phyloP scores from a whole-genome alignment of 2,797 vertebrate species.

The Micrastur ruficollis region DNA sequence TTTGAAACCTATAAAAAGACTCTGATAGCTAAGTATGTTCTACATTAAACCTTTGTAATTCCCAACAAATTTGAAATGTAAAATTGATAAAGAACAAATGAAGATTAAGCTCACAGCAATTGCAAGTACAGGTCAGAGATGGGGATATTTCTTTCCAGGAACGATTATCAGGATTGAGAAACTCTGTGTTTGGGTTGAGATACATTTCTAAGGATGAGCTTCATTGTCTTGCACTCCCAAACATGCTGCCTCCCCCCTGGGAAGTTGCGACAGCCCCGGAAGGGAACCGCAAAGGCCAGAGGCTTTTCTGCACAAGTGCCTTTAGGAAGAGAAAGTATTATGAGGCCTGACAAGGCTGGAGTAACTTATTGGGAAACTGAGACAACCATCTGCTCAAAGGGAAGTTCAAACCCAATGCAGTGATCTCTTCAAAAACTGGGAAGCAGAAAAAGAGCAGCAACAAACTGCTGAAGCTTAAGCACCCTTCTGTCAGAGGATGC shows the following conservation, averaged over 20 bases:
- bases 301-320: neutral
- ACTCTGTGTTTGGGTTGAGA: neutral
- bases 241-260: rapidly evolving
- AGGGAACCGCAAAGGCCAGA: neutral
- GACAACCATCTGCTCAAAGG: neutral
- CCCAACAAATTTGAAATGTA: neutral
- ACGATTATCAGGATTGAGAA: neutral
- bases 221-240: neutral
- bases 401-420: neutral
- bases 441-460: neutral
- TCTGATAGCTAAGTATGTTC: neutral
- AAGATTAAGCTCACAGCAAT: neutral
- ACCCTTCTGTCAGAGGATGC: neutral
- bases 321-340: slow-evolving; percentile 51
- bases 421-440: neutral
- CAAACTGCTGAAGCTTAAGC: neutral
- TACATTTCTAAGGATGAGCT: neutral
- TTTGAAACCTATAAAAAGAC: neutral
- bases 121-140: neutral
- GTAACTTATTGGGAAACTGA: neutral
- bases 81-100: neutral
- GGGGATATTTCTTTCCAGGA: neutral
- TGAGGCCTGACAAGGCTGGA: neutral
- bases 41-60: neutral
- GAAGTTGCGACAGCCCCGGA: neutral